A percentile compares a stretch with the other conserved stretches of the same genome.
phyloP scores from a whole-genome alignment of 23 tunicate genomes.

The Halocynthia aurantium region DNA sequence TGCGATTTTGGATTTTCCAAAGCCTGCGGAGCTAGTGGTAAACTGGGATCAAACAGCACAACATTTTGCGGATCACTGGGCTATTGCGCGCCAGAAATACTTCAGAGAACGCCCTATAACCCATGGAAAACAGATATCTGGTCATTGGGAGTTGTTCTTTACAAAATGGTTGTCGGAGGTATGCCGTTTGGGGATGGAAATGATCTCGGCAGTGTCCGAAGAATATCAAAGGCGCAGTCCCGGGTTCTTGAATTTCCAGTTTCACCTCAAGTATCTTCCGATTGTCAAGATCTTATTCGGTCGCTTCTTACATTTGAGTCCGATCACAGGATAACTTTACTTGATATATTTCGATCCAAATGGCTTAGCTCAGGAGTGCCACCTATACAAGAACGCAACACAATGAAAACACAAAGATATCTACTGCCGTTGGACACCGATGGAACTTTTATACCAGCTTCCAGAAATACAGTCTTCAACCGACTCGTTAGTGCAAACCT shows the following conservation, averaged over 20 bases:
- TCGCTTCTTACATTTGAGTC: constrained; percentile 60
- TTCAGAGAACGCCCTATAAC: constrained; percentile 81
- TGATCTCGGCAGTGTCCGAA: constrained; percentile 72
- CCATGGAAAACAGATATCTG: constrained; percentile 95
- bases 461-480: no score
- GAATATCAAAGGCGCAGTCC: constrained; percentile 71
- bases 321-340: constrained; percentile 49
- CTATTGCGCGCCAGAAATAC: constrained; percentile 96
- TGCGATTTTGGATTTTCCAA: constrained; percentile 99
- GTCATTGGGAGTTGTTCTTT: constrained; percentile 97
- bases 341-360: constrained; percentile 52
- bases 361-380: constrained; percentile 51
- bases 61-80: constrained; percentile 93
- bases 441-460: no score
- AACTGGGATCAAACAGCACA: constrained; percentile 31
- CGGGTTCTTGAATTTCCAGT: constrained; percentile 66
- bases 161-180: constrained; percentile 90
- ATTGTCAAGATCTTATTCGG: constrained; percentile 67
- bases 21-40: constrained; percentile 26
- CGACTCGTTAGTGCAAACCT: no score
- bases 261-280: constrained; percentile 37
- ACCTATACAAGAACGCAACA: no score
- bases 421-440: no score
- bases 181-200: constrained; percentile 99
- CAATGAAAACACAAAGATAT: no score